These are phyloP conservation scores for Pseudobourletiella spinata DNA, from an alignment of 1,140 invertebrate species.

Conservation along the genomic window DNA sequence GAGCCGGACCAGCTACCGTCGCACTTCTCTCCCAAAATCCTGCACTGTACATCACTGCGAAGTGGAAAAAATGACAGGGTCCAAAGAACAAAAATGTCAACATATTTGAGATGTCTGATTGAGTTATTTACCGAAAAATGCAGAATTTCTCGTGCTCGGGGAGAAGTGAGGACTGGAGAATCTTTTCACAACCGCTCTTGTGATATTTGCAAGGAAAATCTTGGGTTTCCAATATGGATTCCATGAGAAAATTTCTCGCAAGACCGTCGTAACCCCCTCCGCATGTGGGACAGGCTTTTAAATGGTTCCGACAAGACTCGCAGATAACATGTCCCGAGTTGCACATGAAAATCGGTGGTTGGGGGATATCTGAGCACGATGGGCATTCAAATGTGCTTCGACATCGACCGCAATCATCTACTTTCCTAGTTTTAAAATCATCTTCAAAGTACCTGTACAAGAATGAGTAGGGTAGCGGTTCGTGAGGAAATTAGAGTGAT, in stretches of 20 bases:
- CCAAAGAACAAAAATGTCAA: not conserved
- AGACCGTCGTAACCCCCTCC: not conserved
- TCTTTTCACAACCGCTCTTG: not conserved
- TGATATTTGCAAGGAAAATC: not conserved
- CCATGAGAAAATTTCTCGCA: not conserved
- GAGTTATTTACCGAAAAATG: not conserved
- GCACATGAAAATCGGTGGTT: not conserved
- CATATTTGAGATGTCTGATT: not conserved
- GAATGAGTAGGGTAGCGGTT: too few species aligned
- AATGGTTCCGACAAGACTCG: not conserved
- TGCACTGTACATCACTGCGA: not conserved
- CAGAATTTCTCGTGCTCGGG: not conserved
- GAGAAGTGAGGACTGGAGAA: not conserved
- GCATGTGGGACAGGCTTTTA: conserved; percentile 40
- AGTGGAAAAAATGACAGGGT: too few species aligned
- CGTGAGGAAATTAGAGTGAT: too few species aligned
- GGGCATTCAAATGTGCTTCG: not conserved
- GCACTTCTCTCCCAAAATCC: not conserved
- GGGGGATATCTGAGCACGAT: not conserved
- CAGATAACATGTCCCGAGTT: not conserved
- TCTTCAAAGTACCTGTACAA: too few species aligned
- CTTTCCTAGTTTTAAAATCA: not conserved
- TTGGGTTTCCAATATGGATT: not conserved
- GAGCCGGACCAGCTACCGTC: not conserved
- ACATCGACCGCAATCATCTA: not conserved